Base-by-base conservation (phyloP, 2,888 invertebrate genomes). In the Himalopsyche tibetana region DNA sequence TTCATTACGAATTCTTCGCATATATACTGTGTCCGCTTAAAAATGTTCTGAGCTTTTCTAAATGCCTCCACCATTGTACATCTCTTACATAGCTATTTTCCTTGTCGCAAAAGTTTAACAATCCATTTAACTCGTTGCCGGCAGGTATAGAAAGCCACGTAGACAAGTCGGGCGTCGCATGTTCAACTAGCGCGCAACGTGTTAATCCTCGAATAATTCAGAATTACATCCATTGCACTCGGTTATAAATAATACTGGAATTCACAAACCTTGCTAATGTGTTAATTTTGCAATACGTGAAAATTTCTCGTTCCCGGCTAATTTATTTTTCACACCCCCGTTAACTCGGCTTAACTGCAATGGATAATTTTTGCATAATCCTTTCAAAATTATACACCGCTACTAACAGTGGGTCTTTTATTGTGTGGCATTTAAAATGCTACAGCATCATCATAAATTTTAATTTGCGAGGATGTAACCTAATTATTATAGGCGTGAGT, bases 201-300 rank as follows among this genome's bases (percentile, higher is more conserved):
- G 63, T 63, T 63, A 63, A 63, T 63, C 63, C 63, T 63, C 63
- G 63, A 63, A 63, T 63, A 63, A 63, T 63, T 63, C 63, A 63
- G 63, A 63, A 63, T 63, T 63, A 63, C 63, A 63, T 28, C 63
- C 63, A 63, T 63, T 63, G 63, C 63, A 63, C 63, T 28, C 63
- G 28, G 63, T 63, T 63, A 28, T 28, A 63, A 63, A 63, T 63
- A 63, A 63, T 63, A 19, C 63, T 28, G 63, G 63, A 19, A 63
- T 63, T 63, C 19, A 63, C 63, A 63, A 63, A 63, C 63, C 63
- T 28, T 63, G 63, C 19, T 63, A 63, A 63, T 63, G 63, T 63
- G 63, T 63, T 63, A 63, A 63, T 63, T 63, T 63, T 28, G 63
- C 28, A 63, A 63, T 63, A n/a, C 28, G 63, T 63, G 28, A 8